Percentiles rank a stretch among this genome's conserved stretches.
These are phyloP conservation scores for Neodon shergylaensis DNA, from an alignment of 2,113 vertebrate genomes.

Conservation along the genomic window DNA sequence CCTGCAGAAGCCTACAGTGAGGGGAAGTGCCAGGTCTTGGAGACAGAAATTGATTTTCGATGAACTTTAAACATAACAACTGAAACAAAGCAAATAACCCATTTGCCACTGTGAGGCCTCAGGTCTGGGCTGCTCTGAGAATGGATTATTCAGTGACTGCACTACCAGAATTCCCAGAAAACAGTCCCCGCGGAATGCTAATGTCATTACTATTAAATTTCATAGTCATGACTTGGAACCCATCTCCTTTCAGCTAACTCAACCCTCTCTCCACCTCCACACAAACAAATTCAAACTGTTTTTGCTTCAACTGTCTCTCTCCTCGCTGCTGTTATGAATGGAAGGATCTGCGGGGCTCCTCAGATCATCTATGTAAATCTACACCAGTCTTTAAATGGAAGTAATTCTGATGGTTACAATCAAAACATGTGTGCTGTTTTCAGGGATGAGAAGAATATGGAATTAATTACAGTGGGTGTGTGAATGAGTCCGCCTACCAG, in stretches of 20 bases:
- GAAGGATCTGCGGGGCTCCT: background rate
- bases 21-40: background rate
- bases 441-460: conserved; percentile 28
- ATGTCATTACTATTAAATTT: conserved; percentile 55
- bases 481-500: background rate
- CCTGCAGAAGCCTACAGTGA: background rate
- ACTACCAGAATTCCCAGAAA: conserved; percentile 1
- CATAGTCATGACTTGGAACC: conserved; percentile 8
- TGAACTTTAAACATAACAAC: conserved; percentile 34
- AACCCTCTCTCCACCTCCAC: background rate
- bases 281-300: conserved; percentile 9
- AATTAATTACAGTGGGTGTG: conserved; percentile 13
- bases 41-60: conserved; percentile 34
- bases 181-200: conserved; percentile 14
- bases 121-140: background rate
- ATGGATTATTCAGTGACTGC: background rate
- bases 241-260: conserved; percentile 49
- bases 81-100: conserved; percentile 22
- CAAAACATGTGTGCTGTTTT: background rate
- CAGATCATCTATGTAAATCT: background rate
- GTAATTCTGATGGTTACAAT: conserved; percentile 55
- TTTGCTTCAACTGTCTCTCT: conserved; percentile 12
- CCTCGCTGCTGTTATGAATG: background rate
- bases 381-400: conserved; percentile 24
- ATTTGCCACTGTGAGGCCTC: background rate